Percentiles rank a stretch among this genome's conserved stretches.
phyloP scores from a whole-genome alignment of 2,888 invertebrate species.

The Cosmopolites sordidus region DNA sequence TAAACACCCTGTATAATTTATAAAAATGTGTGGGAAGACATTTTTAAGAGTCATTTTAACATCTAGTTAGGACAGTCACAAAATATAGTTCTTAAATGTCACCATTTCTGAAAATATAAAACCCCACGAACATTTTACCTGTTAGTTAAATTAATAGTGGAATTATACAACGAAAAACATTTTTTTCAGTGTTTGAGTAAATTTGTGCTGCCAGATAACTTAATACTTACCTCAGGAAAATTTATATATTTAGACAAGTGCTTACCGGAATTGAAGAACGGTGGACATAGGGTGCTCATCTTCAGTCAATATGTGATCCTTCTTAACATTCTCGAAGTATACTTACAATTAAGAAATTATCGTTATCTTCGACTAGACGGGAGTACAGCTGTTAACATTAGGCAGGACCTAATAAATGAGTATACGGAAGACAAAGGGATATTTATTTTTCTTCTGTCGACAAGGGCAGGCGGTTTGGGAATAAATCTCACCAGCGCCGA shows the following conservation, averaged over 20 bases:
- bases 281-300: conserved; percentile 79
- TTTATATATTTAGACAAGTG: conserved; percentile 73
- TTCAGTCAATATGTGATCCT: conserved; percentile 97
- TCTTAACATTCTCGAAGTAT: conserved; percentile 88
- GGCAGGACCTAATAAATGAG: conserved; percentile 86
- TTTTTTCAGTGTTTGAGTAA: conserved; percentile 60
- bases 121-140: too few species aligned
- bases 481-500: conserved; percentile 93
- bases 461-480: conserved; percentile 92
- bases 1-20: too few species aligned
- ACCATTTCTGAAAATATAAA: too few species aligned
- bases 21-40: too few species aligned
- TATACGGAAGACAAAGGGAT: conserved; percentile 76
- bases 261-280: conserved; percentile 67
- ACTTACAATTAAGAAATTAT: conserved; percentile 68
- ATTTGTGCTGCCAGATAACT: conserved; percentile 60
- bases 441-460: conserved; percentile 88
- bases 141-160: too few species aligned
- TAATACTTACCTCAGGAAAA: conserved; percentile 83
- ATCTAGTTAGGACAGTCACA: too few species aligned
- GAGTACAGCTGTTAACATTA: conserved; percentile 78
- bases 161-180: too few species aligned
- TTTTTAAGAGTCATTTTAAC: too few species aligned
- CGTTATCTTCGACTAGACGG: conserved; percentile 85
- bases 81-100: too few species aligned